These are phyloP conservation scores for Ridgeia piscesae DNA, from an alignment of 1,140 invertebrate genomes.

Conservation along the genomic window DNA sequence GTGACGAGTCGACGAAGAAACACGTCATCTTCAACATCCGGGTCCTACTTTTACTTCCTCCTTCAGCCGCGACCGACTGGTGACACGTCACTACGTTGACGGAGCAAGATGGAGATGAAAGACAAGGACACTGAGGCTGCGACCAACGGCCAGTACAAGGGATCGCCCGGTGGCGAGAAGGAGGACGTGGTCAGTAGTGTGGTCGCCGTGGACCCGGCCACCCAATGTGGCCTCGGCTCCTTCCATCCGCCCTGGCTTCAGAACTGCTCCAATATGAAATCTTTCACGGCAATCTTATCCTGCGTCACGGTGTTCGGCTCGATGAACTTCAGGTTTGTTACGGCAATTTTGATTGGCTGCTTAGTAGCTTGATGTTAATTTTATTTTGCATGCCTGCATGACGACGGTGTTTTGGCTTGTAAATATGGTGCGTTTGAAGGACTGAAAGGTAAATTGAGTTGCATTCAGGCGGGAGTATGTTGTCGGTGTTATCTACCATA, in stretches of 20 bases:
- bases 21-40: neutral
- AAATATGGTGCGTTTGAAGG: neutral
- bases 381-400: neutral
- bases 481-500: no score
- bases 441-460: neutral
- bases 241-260: conserved; percentile 68
- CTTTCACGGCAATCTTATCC: conserved; percentile 33
- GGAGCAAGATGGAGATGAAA: neutral
- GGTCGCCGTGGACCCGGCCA: conserved; percentile 29
- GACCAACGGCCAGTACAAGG: neutral
- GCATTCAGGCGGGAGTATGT: neutral
- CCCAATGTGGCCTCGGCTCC: conserved; percentile 64
- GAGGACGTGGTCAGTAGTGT: neutral
- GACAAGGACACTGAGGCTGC: neutral
- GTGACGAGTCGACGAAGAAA: neutral
- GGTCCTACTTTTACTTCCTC: neutral
- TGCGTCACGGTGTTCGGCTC: neutral
- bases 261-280: conserved; percentile 74
- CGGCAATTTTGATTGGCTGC: neutral
- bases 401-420: neutral
- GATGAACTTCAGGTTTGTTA: conserved; percentile 17
- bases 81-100: neutral
- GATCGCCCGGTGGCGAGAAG: neutral
- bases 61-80: neutral
- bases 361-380: neutral